Percentiles rank a stretch among this genome's conserved stretches.
Evolutionary conservation across 2,888 invertebrate species (phyloP).

Genomic region (Pseudococcus jackbeardsleyi): DNA sequence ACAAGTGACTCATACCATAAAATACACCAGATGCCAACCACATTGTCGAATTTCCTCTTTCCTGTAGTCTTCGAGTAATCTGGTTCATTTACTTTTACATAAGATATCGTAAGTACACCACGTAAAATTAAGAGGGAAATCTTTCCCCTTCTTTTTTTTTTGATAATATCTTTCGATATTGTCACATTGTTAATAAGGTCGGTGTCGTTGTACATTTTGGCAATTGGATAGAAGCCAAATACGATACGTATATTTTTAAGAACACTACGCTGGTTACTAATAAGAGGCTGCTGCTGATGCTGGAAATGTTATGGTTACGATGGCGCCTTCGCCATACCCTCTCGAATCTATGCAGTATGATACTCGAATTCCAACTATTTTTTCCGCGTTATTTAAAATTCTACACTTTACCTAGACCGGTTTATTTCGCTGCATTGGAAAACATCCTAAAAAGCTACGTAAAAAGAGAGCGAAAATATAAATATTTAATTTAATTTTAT

Average conservation of each 20-base stretch:
- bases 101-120: background rate
- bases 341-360: background rate
- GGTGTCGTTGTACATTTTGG: conserved; percentile 22
- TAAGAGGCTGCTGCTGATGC: conserved; percentile 11
- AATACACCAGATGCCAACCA: background rate
- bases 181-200: conserved; percentile 30
- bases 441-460: background rate
- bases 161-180: conserved; percentile 46
- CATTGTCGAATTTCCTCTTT: background rate
- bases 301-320: conserved; percentile 32
- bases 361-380: background rate
- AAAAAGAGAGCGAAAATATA: conserved; percentile 9
- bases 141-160: conserved; percentile 1
- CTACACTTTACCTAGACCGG: background rate
- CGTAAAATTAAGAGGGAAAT: background rate
- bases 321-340: conserved; percentile 12
- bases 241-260: conserved; percentile 45
- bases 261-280: conserved; percentile 1
- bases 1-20: background rate
- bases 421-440: conserved; percentile 4
- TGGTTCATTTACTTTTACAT: background rate
- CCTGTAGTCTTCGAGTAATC: background rate
- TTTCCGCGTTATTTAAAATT: conserved; percentile 35
- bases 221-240: conserved; percentile 26
- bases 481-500: conserved; percentile 56